phyloP scores from a whole-genome alignment of 2,888 invertebrate species.

The Dasypolia templi region DNA sequence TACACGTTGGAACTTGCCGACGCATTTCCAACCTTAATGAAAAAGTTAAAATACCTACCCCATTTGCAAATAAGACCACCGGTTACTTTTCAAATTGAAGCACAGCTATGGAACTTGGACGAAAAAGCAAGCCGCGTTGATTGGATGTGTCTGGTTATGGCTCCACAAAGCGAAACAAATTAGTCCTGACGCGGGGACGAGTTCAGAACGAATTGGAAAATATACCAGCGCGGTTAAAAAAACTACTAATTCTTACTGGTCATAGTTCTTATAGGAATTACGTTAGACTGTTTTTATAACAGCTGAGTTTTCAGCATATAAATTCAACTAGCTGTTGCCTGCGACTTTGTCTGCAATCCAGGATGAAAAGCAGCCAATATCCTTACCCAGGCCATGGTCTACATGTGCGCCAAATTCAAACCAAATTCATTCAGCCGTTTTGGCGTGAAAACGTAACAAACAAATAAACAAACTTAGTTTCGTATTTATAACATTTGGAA shows the following conservation, averaged over 20 bases:
- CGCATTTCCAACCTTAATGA: not conserved
- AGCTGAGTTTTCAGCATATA: not conserved
- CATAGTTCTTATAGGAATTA: too few relatives aligned
- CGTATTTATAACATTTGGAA: too few relatives aligned
- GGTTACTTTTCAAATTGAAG: not conserved
- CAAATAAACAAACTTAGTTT: too few relatives aligned
- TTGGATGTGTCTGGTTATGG: not conserved
- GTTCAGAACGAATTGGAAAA: not conserved
- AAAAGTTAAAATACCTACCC: too few relatives aligned
- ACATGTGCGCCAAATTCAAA: too few relatives aligned
- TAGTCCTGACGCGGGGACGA: not conserved
- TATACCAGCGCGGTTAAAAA: not conserved
- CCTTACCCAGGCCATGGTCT: too few relatives aligned
- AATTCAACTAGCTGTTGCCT: too few relatives aligned
- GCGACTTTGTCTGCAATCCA: too few relatives aligned
- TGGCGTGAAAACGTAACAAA: too few relatives aligned
- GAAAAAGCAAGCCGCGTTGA: not conserved
- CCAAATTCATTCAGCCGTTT: too few relatives aligned
- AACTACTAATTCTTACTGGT: not conserved
- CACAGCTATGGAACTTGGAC: constrained; percentile 1
- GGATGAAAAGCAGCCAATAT: too few relatives aligned
- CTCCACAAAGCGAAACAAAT: constrained; percentile 16
- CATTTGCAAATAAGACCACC: not conserved
- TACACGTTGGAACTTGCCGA: not conserved
- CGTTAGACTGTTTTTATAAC: not conserved